phyloP scores from a whole-genome alignment of 2,113 vertebrate genomes.

The Cathartes aura region DNA sequence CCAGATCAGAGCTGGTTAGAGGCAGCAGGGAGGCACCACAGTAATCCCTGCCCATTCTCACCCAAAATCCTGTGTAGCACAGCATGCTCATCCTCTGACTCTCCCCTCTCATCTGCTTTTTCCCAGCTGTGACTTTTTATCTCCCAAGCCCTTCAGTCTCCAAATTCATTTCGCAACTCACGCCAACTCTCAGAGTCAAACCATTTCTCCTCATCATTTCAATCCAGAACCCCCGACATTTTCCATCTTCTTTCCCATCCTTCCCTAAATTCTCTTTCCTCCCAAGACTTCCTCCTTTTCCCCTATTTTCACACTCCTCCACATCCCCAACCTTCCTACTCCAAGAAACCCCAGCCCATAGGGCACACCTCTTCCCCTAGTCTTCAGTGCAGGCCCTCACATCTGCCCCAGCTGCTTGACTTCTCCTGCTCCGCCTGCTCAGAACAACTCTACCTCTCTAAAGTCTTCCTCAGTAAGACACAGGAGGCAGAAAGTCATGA shows the following conservation, averaged over 20 bases:
- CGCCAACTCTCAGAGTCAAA: background rate
- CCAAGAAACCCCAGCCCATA: background rate
- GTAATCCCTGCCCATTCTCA: background rate
- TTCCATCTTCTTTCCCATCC: background rate
- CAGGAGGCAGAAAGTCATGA: background rate
- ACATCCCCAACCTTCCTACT: background rate
- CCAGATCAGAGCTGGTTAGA: background rate
- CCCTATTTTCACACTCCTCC: background rate
- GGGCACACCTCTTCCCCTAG: background rate
- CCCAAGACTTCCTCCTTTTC: background rate
- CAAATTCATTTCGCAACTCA: background rate
- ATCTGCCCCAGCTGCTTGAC: background rate
- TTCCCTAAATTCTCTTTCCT: background rate
- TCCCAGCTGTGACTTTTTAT: background rate
- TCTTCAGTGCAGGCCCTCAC: background rate
- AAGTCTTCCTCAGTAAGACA: background rate
- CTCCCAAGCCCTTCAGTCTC: background rate
- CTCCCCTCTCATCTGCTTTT: background rate
- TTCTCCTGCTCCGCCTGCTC: background rate
- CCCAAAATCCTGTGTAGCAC: background rate
- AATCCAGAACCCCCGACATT: background rate
- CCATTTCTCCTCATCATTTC: background rate
- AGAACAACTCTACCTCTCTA: background rate
- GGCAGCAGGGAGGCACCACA: background rate
- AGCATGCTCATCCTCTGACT: background rate